Conservation (phyloP, 2,888 invertebrate species). For the Caradrina clavipalpis region DNA sequence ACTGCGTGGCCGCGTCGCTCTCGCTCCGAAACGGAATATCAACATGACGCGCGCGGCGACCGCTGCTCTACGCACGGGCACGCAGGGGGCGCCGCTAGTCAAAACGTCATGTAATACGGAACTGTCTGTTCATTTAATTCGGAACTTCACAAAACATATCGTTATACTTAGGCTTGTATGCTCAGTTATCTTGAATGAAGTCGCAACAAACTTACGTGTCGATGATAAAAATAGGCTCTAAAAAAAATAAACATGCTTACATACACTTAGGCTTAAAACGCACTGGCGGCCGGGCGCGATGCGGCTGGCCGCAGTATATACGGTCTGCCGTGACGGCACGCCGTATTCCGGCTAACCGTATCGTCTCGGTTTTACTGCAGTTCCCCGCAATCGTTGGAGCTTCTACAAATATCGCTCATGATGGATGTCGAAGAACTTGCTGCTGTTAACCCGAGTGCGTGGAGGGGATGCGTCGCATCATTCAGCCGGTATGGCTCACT, state of each 20-base stretch:
- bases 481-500: too few species aligned
- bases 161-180: conserved; percentile 18
- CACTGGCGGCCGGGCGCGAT: too few species aligned
- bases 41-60: too few species aligned
- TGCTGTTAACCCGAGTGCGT: too few species aligned
- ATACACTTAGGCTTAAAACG: not conserved
- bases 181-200: conserved; percentile 34
- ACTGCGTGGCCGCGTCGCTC: not conserved
- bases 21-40: conserved; percentile 1
- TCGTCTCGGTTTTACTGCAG: too few species aligned
- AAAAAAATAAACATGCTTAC: conserved; percentile 53
- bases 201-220: conserved; percentile 45
- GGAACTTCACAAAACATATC: conserved; percentile 20
- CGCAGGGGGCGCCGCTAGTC: not conserved
- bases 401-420: too few species aligned
- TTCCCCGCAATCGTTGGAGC: too few species aligned
- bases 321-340: too few species aligned
- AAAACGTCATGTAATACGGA: not conserved
- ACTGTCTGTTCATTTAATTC: conserved; percentile 13
- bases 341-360: too few species aligned
- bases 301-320: too few species aligned
- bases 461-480: too few species aligned
- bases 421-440: too few species aligned
- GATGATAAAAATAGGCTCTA: conserved; percentile 49
- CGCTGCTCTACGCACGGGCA: not conserved